These are phyloP conservation scores for Aphaenogaster rudis DNA, from an alignment of 1,140 invertebrate species.

Conservation along the genomic window DNA sequence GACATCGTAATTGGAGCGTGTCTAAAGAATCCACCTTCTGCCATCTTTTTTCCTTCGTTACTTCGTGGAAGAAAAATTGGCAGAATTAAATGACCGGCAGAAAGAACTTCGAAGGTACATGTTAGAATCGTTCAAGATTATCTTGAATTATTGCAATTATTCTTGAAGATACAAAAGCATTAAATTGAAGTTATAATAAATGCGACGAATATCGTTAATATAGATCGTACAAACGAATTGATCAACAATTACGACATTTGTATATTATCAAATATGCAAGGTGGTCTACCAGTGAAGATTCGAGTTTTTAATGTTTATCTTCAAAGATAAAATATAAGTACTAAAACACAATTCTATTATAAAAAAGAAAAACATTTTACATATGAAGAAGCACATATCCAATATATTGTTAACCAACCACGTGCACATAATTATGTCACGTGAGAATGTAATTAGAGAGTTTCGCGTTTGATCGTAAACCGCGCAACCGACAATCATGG, in stretches of 20 bases:
- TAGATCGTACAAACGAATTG: neutral
- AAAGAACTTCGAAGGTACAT: constrained; percentile 4
- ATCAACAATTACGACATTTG: neutral
- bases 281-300: neutral
- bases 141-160: neutral
- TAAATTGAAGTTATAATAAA: constrained; percentile 33
- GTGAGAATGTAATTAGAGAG: constrained; percentile 58
- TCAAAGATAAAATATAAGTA: neutral
- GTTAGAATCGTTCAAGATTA: constrained; percentile 4
- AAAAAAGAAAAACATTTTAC: neutral
- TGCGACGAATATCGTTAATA: neutral
- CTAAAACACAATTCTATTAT: neutral
- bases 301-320: neutral
- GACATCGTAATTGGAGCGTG: constrained; percentile 75
- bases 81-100: constrained; percentile 51
- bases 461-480: constrained; percentile 47
- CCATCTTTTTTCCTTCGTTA: constrained; percentile 23
- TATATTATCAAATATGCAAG: neutral
- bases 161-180: neutral
- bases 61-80: constrained; percentile 42
- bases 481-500: constrained; percentile 40
- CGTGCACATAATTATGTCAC: constrained; percentile 33
- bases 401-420: constrained; percentile 13
- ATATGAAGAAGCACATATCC: neutral
- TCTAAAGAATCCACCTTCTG: constrained; percentile 63